These are phyloP conservation scores for Streptopelia turtur DNA, from an alignment of 2,797 vertebrate species.

Conservation along the genomic window DNA sequence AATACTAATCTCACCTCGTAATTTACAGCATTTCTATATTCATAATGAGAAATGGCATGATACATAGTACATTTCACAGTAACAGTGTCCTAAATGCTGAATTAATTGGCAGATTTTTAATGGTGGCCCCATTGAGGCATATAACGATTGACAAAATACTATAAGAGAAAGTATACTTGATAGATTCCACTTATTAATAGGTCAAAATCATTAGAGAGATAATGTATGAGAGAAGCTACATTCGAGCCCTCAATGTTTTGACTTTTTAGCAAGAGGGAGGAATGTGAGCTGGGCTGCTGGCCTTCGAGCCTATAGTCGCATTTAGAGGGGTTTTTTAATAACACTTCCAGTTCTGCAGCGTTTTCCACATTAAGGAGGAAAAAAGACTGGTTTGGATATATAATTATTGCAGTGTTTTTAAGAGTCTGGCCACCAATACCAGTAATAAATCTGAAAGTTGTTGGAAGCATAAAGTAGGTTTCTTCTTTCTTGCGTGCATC, in stretches of 20 bases:
- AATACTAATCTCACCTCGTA: conserved; percentile 53
- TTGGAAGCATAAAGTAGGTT: neutral
- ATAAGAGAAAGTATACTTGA: conserved; percentile 56
- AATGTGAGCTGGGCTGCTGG: neutral
- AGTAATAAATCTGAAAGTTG: neutral
- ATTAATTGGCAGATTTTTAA: conserved; percentile 70
- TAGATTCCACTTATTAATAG: conserved; percentile 70
- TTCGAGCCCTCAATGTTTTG: conserved; percentile 15
- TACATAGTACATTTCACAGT: conserved; percentile 23
- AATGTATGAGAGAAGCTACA: conserved; percentile 39
- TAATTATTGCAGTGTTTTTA: neutral
- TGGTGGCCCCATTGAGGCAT: conserved; percentile 61
- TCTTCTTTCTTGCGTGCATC: neutral
- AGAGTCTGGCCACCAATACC: neutral
- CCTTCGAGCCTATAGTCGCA: neutral
- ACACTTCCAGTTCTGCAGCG: neutral
- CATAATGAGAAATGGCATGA: conserved; percentile 46
- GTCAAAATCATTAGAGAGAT: conserved; percentile 68
- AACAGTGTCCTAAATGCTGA: conserved; percentile 55
- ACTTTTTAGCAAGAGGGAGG: conserved; percentile 14
- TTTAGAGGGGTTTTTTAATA: neutral
- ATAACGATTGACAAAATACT: conserved; percentile 67
- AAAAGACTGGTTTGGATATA: neutral
- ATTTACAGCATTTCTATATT: conserved; percentile 52
- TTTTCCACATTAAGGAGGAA: neutral